phyloP scores from a whole-genome alignment of 1,140 invertebrate species.

The Drosophila pallidifrons region DNA sequence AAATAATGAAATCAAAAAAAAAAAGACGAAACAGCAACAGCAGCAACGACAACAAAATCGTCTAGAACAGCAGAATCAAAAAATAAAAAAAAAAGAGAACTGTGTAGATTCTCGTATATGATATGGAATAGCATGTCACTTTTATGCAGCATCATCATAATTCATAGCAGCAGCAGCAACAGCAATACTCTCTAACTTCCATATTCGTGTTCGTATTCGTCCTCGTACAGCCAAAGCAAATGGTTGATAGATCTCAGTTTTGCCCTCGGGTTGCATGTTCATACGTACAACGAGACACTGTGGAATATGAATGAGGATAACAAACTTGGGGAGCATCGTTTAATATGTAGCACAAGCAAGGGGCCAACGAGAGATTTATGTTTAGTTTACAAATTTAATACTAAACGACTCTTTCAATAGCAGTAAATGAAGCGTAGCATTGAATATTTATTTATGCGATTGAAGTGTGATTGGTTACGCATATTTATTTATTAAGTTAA shows the following conservation, averaged over 20 bases:
- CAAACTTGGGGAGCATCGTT: background rate
- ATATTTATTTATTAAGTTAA: no score
- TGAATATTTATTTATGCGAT: background rate
- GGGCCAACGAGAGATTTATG: background rate
- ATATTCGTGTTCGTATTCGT: background rate
- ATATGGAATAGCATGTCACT: conserved; percentile 58
- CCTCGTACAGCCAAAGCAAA: conserved; percentile 51
- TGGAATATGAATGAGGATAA: conserved; percentile 1
- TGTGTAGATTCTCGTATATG: conserved; percentile 46
- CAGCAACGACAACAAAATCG: conserved; percentile 41
- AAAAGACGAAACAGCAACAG: conserved; percentile 47
- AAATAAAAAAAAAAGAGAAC: background rate
- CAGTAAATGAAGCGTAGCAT: background rate
- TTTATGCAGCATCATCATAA: conserved; percentile 76
- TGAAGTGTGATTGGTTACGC: background rate
- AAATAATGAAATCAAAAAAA: conserved; percentile 46
- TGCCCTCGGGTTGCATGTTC: background rate
- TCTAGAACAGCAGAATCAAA: conserved; percentile 38
- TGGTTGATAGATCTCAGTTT: conserved; percentile 36
- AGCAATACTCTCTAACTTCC: background rate
- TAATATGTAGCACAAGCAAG: background rate
- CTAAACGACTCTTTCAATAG: background rate
- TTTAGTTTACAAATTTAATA: background rate
- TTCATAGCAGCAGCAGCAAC: conserved; percentile 44
- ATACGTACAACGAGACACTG: background rate